Base-by-base conservation (phyloP, 92 coral and sea anemone species). In the Parazoanthus darwini region DNA sequence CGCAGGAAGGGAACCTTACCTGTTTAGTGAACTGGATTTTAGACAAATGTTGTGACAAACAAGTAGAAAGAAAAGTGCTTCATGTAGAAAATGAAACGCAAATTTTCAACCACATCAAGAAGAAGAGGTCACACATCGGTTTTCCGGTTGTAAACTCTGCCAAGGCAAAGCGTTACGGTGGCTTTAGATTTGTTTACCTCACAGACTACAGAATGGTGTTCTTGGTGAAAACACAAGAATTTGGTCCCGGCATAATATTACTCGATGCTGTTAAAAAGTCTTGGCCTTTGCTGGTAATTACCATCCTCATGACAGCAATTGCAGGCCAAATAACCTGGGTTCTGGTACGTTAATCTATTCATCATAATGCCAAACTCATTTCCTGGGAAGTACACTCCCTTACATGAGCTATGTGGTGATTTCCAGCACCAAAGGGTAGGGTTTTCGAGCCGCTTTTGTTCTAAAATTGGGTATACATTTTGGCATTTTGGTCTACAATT, bases 241-340 rank as follows among this genome's bases (percentile, higher is more conserved):
- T n/a, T 15, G 75, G 26, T 26, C 75, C 75, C 26, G 75, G 75
- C 14, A 71, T 0, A 11, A 33, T 71, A 9, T 25, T 71, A n/a
- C 38, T 71, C 36, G 36, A n/a, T 71, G 75, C 33, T 22, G 75
- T 71, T 25, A 20, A n/a, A 71, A 71, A 26, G 4, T 71, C 75
- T 33, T 71, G 75, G 75, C 75, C 75, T 26, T 71, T 71, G 37
- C 37, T 71, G 37, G 75, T 71, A 71, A 71, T 71, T 71, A 71
- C 75, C 14, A 25, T 71, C 15, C 75, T 71, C 13, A 10, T 71
- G 75, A 71, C 75, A 25, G 75, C 39, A 25, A 71, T 71, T 26
- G 75, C 75, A n/a, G 75, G 75, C 13, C 36, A n/a, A 33, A 71
- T 71, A n/a, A 23, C 39, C 33, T 71, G 75, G 75, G 75, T 15